These are phyloP conservation scores for Sebastes fasciatus DNA, from an alignment of 2,113 vertebrate genomes.

Conservation along the genomic window DNA sequence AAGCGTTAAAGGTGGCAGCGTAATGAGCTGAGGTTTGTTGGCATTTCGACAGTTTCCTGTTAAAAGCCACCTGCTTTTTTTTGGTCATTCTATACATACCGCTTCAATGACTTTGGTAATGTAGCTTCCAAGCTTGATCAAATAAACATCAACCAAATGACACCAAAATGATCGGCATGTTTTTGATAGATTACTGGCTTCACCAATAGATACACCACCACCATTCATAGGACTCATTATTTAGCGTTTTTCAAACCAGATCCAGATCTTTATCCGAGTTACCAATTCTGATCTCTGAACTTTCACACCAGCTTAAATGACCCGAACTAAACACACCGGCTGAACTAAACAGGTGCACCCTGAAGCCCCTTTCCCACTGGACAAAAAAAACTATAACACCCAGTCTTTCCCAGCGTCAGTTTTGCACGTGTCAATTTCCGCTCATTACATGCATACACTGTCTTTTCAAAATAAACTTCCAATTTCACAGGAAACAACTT, in stretches of 20 bases:
- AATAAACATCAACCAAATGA: not conserved
- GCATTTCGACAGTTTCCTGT: constrained; percentile 3
- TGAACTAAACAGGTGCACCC: too few species aligned
- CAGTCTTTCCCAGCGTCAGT: too few species aligned
- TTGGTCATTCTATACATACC: not conserved
- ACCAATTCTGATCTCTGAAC: not conserved
- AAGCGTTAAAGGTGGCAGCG: not conserved
- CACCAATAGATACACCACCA: not conserved
- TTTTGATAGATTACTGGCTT: not conserved
- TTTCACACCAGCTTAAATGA: too few species aligned
- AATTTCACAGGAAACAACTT: too few species aligned
- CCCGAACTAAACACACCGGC: too few species aligned
- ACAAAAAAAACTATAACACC: too few species aligned
- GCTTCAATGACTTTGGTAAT: not conserved
- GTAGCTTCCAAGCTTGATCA: not conserved
- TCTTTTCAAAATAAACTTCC: too few species aligned
- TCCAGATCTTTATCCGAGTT: not conserved
- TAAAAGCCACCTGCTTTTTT: constrained; percentile 4
- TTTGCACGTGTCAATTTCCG: too few species aligned
- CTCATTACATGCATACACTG: too few species aligned
- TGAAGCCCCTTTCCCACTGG: too few species aligned
- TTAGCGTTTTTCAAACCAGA: not conserved
- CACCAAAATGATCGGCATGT: too few species aligned
- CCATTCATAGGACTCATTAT: not conserved
- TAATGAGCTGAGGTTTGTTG: constrained; percentile 16